Evolutionary conservation across 2,888 invertebrate species (phyloP), one percentile per base, ranked within the genome.

Genomic region (Tortrix viridana): DNA sequence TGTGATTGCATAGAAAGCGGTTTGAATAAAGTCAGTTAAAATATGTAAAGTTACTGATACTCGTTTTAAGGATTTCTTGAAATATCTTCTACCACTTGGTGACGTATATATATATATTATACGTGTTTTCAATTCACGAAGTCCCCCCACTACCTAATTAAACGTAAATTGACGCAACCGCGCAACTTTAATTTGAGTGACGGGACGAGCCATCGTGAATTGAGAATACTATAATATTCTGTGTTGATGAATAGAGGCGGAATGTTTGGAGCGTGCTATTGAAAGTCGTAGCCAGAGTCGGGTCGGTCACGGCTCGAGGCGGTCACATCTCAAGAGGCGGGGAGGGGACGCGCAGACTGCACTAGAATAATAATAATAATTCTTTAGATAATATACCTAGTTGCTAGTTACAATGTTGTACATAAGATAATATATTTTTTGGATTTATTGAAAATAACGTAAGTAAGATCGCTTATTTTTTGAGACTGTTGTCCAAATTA

Each of bases 401-500:
- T 22, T 23, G n/a, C 37, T 43, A 61, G 18, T 43, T 22, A 22
- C 56, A 50, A 49, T 50, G 32, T 71, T 85, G 83, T 88, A 84
- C 71, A 84, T 85, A 88, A 84, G 77, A 85, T 78, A 77, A 85
- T 79, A 84, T 88, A 88, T 88, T 88, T n/a, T 88, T 88, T 88
- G 84, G 81, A 87, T 82, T 79, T 81, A 83, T 77, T 77, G 81
- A 74, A 80, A 74, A 75, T 79, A 80, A 43, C 9, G 49, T 61
- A 78, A 76, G 66, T 80, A 78, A 80, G 80, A 82, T 78, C 76
- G 77, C 76, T 85, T 89, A 89, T 88, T 89, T 90, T 89, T 90
- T 86, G 88, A 89, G 88, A 90, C 86, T 89, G 86, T 89, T 89
- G 85, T 88, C 88, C 82, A 86, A 88, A 88, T 85, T 82, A 74